Percentiles rank a stretch among this genome's conserved stretches.
Conservation (phyloP, 2,113 vertebrate genomes). For the Neogobius melanostomus region DNA sequence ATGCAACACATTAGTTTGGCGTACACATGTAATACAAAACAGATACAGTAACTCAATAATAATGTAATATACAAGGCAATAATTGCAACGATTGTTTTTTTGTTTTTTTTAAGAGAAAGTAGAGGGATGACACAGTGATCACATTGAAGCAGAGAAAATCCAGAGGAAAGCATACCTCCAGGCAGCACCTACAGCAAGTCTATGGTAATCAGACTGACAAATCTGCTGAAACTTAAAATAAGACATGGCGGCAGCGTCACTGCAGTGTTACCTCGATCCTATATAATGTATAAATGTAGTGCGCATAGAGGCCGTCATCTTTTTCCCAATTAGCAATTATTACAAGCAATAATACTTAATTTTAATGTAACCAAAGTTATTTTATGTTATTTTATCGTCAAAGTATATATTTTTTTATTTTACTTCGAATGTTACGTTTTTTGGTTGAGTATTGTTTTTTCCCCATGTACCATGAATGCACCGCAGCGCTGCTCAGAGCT, state of each 20-base stretch:
- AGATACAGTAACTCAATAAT: background rate
- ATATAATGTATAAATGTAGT: too few relatives aligned
- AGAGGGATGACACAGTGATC: background rate
- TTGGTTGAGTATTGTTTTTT: too few relatives aligned
- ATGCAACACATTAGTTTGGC: background rate
- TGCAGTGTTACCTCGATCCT: too few relatives aligned
- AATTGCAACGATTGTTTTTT: background rate
- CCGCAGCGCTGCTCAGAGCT: too few relatives aligned
- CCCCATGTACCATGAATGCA: too few relatives aligned
- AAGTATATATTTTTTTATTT: too few relatives aligned
- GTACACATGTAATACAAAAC: background rate
- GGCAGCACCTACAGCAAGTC: conserved; percentile 9
- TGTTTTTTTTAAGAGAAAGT: background rate
- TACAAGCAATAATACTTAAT: too few relatives aligned
- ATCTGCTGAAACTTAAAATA: background rate
- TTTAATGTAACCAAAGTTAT: too few relatives aligned
- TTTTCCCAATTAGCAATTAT: too few relatives aligned
- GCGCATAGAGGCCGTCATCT: too few relatives aligned
- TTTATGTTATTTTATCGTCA: too few relatives aligned
- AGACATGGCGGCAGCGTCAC: background rate
- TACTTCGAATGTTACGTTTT: too few relatives aligned
- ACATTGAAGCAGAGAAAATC: background rate
- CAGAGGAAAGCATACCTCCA: background rate
- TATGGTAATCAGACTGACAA: conserved; percentile 4
- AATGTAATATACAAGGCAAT: background rate